Evolutionary conservation across 2,113 vertebrate genomes (phyloP).

Genomic region (Corythornis madagascariensis): DNA sequence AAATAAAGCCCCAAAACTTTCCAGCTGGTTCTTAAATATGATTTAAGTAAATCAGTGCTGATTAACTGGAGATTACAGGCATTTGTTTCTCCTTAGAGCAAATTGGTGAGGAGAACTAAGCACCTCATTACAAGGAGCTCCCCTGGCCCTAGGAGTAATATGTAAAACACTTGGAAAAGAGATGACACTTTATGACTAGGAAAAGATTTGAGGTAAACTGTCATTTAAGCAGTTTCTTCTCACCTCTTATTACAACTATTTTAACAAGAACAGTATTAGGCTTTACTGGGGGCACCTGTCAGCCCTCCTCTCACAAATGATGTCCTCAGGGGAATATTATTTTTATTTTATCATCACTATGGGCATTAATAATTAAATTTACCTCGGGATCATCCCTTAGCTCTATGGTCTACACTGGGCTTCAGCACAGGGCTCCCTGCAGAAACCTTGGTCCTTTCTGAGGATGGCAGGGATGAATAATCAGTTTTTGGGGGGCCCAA

Average conservation of each 20-base stretch:
- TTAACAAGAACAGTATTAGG: background rate
- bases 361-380: background rate
- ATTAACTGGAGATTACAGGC: background rate
- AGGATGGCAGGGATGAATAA: background rate
- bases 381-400: background rate
- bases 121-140: background rate
- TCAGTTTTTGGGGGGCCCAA: background rate
- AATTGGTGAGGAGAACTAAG: background rate
- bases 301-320: conserved; percentile 31
- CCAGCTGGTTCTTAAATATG: background rate
- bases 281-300: conserved; percentile 6
- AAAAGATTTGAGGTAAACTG: background rate
- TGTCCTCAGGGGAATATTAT: background rate
- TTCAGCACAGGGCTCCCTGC: background rate
- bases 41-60: background rate
- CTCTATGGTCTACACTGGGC: background rate
- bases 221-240: conserved; percentile 14
- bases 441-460: background rate
- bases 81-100: background rate
- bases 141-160: background rate
- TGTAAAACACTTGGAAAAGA: background rate
- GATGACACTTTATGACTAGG: background rate
- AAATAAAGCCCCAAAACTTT: background rate
- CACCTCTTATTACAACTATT: background rate
- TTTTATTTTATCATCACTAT: background rate